phyloP scores from a whole-genome alignment of 30 jellyfish, hydroid and myxozoan genomes.

The Nemopilema nomurai region DNA sequence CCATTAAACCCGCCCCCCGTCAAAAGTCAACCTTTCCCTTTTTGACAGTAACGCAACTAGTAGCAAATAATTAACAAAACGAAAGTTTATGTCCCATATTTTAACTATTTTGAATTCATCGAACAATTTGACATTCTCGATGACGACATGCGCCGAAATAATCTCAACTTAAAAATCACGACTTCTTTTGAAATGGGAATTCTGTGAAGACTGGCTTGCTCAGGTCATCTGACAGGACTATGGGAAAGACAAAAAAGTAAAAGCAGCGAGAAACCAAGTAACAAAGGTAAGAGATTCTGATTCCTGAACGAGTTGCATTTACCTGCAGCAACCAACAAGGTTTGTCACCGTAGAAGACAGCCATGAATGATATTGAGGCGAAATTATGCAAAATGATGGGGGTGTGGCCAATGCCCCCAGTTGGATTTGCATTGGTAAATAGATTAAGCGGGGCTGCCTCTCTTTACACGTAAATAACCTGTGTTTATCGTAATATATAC shows the following conservation, averaged over 20 bases:
- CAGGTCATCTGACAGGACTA: slow-evolving; percentile 29
- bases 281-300: background rate
- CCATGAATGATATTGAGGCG: too few species aligned
- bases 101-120: too few species aligned
- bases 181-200: slow-evolving; percentile 30
- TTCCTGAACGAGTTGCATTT: background rate
- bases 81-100: background rate
- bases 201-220: slow-evolving; percentile 49
- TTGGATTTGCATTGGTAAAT: too few species aligned
- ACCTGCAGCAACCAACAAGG: background rate
- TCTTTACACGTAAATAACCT: too few species aligned
- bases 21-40: background rate
- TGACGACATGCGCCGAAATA: too few species aligned
- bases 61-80: background rate
- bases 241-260: background rate
- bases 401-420: too few species aligned
- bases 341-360: too few species aligned
- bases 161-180: background rate
- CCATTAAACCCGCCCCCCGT: background rate
- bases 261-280: background rate
- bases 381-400: too few species aligned
- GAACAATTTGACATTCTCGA: too few species aligned
- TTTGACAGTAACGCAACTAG: background rate
- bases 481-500: too few species aligned
- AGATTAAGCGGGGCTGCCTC: too few species aligned